A percentile compares a stretch with the other conserved stretches of the same genome.
Conservation (phyloP, 2,797 vertebrate genomes). For the Premnoplex brunnescens region DNA sequence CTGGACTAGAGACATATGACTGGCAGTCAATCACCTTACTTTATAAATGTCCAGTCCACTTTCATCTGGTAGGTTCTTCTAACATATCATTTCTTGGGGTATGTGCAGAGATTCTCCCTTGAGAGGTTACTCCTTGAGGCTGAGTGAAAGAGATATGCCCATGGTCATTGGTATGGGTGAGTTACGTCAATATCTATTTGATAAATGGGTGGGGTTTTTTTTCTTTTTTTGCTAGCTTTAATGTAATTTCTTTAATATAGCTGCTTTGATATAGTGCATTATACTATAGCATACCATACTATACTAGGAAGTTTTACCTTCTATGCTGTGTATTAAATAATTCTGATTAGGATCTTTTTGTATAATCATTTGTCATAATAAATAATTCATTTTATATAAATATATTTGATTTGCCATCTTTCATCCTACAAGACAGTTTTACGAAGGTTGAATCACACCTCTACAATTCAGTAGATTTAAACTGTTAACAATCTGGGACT, state of each 20-base stretch:
- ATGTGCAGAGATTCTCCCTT: neutral
- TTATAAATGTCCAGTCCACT: neutral
- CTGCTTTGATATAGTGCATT: neutral
- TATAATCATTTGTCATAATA: neutral
- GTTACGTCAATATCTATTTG: neutral
- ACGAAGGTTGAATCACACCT: neutral
- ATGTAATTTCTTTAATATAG: neutral
- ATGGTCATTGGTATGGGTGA: neutral
- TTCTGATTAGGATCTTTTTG: neutral
- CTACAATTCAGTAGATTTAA: neutral
- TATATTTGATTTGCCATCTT: neutral
- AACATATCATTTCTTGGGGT: neutral
- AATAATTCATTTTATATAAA: neutral
- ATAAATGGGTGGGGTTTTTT: too few species aligned
- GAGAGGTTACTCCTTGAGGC: neutral
- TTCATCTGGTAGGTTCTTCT: neutral
- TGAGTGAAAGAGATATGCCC: neutral
- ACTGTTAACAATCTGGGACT: neutral
- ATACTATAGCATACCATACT: neutral
- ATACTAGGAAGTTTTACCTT: neutral
- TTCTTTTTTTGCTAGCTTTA: neutral
- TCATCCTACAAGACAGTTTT: neutral
- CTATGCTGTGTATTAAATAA: neutral
- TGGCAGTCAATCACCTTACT: neutral
- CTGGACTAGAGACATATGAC: neutral